Evolutionary conservation across 2,113 vertebrate genomes (phyloP).

Genomic region (Tichodroma muraria): DNA sequence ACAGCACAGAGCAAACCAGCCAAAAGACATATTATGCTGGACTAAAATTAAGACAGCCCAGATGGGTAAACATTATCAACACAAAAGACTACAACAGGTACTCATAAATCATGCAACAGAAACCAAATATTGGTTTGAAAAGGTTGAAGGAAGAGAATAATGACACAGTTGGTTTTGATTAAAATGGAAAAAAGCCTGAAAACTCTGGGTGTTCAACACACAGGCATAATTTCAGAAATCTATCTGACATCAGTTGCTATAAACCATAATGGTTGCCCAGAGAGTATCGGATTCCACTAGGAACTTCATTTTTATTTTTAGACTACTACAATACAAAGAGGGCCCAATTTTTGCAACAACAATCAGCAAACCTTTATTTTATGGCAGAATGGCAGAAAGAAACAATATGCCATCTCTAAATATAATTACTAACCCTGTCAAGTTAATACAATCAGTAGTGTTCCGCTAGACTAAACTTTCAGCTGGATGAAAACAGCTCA

Average conservation of each 20-base stretch:
- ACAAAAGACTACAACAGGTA: constrained; percentile 42
- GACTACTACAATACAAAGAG: background rate
- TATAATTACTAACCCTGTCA: constrained; percentile 38
- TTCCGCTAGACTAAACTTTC: constrained; percentile 11
- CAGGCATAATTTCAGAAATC: background rate
- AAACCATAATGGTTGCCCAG: background rate
- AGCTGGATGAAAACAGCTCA: background rate
- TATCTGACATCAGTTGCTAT: constrained; percentile 9
- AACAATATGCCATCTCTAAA: constrained; percentile 6
- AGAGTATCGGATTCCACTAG: constrained; percentile 7
- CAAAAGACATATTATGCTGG: constrained; percentile 28
- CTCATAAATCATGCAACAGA: constrained; percentile 53
- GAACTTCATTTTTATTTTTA: constrained; percentile 9
- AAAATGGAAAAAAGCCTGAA: constrained; percentile 24
- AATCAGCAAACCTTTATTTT: constrained; percentile 22
- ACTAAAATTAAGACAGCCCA: constrained; percentile 45
- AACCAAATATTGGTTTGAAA: constrained; percentile 7
- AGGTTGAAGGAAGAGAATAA: background rate
- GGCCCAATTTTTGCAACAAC: background rate
- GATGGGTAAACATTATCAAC: constrained; percentile 40
- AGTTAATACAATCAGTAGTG: constrained; percentile 21
- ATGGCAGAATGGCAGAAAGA: background rate
- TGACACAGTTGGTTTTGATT: constrained; percentile 28
- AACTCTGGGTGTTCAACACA: background rate
- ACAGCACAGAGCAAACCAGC: background rate